Evolutionary conservation across 2,797 vertebrate genomes (phyloP).

Genomic region (Acanthurus leucopareius): DNA sequence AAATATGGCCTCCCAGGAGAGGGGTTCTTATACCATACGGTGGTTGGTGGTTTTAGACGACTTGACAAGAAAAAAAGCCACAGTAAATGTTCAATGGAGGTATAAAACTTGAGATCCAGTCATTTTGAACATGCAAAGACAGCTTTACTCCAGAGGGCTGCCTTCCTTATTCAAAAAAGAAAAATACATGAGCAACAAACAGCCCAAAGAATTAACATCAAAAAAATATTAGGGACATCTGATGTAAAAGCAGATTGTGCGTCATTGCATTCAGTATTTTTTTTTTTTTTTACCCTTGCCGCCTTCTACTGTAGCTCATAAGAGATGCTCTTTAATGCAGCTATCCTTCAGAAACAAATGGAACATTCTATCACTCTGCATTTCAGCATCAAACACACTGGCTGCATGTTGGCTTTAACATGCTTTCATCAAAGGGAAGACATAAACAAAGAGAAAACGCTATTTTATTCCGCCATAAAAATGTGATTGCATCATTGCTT

Average conservation of each 20-base stretch:
- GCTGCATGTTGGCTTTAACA: conserved; percentile 42
- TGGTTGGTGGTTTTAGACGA: conserved; percentile 30
- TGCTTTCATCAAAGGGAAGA: conserved; percentile 36
- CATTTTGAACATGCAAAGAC: conserved; percentile 11
- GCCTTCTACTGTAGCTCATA: conserved; percentile 15
- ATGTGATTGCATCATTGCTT: conserved; percentile 35
- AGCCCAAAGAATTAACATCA: not conserved
- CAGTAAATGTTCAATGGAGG: conserved; percentile 18
- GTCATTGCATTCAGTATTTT: conserved; percentile 9
- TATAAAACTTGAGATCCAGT: conserved; percentile 10
- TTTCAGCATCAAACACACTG: conserved; percentile 32
- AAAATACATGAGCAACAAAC: conserved; percentile 12
- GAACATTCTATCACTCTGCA: conserved; percentile 13
- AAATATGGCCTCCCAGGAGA: conserved; percentile 22
- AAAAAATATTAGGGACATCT: not conserved
- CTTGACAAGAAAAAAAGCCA: conserved; percentile 6
- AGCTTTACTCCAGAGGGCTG: conserved; percentile 6
- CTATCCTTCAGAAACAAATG: conserved; percentile 33
- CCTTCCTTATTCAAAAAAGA: not conserved
- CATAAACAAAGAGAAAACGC: conserved; percentile 26
- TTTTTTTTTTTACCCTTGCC: not conserved
- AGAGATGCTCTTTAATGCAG: conserved; percentile 48
- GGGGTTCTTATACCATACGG: conserved; percentile 30
- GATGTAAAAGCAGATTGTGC: not conserved
- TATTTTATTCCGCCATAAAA: conserved; percentile 8